Percentiles rank a stretch among this genome's conserved stretches.
Evolutionary conservation across 2,113 vertebrate species (phyloP).

Genomic region (Mystacornis crossleyi): DNA sequence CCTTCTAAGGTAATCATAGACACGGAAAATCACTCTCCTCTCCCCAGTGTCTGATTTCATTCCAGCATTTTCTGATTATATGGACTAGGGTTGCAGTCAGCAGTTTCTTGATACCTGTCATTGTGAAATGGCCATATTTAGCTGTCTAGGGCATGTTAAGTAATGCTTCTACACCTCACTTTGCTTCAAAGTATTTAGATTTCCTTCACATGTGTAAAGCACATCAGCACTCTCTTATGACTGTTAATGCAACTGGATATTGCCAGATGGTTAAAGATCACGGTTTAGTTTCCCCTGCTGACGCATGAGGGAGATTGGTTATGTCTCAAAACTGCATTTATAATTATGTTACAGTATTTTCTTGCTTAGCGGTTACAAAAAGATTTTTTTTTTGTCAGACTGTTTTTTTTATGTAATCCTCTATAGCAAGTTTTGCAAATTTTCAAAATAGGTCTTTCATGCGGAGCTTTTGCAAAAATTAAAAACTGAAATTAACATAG

Average conservation of each 20-base stretch:
- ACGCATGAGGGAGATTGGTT: not conserved
- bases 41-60: not conserved
- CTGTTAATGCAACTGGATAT: not conserved
- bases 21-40: not conserved
- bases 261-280: not conserved
- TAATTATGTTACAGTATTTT: not conserved
- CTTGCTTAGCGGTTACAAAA: not conserved
- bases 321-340: not conserved
- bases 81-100: not conserved
- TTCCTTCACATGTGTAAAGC: not conserved
- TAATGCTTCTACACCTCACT: not conserved
- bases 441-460: not conserved
- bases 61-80: not conserved
- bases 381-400: not conserved
- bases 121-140: not conserved
- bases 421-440: not conserved
- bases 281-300: not conserved
- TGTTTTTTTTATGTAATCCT: not conserved
- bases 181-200: not conserved
- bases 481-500: not conserved
- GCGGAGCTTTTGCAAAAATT: not conserved
- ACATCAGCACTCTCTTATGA: not conserved
- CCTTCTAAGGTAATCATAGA: not conserved
- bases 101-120: not conserved
- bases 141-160: not conserved